Evolutionary conservation across 2,797 vertebrate species (phyloP).

Genomic region (Anguilla obscura): DNA sequence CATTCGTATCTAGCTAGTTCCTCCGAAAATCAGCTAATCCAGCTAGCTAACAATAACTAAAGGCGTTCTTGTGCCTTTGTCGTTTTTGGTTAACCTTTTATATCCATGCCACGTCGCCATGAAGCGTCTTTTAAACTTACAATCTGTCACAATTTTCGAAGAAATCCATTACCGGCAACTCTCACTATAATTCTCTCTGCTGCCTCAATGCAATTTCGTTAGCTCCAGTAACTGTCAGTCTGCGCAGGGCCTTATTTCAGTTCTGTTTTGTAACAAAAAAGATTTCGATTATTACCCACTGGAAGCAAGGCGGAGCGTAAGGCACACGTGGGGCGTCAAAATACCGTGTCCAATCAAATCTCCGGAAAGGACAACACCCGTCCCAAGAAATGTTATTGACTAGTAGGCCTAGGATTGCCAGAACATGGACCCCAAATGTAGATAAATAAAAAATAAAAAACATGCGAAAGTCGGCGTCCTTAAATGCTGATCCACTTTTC

Average conservation of each 20-base stretch:
- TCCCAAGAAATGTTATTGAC: conserved; percentile 2
- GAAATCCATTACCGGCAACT: not conserved
- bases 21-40: not conserved
- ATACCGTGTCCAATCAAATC: not conserved
- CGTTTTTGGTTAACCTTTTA: not conserved
- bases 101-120: not conserved
- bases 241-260: not conserved
- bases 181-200: not conserved
- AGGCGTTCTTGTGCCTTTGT: not conserved
- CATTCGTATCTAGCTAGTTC: not conserved
- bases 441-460: too few species aligned
- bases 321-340: not conserved
- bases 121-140: not conserved
- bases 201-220: not conserved
- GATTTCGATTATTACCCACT: not conserved
- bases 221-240: not conserved
- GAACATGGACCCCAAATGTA: too few species aligned
- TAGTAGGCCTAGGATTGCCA: too few species aligned
- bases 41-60: not conserved
- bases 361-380: not conserved
- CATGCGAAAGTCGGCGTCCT: too few species aligned
- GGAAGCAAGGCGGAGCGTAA: not conserved
- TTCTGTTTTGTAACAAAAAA: not conserved
- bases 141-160: not conserved
- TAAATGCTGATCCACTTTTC: too few species aligned